These are phyloP conservation scores for Platyrinchus mystaceus DNA, from an alignment of 2,797 vertebrate species.

Conservation along the genomic window DNA sequence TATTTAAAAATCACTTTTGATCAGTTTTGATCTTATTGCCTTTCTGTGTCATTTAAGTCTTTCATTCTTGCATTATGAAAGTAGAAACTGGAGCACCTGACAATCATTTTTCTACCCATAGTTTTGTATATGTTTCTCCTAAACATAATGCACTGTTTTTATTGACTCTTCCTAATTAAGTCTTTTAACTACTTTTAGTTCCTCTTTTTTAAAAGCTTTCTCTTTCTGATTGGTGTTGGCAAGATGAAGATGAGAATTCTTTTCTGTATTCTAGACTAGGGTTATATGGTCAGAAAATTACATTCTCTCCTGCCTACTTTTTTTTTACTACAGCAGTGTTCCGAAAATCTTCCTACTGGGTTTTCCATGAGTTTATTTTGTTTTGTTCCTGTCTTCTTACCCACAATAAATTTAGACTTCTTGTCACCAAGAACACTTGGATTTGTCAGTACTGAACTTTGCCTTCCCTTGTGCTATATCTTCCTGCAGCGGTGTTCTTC, in stretches of 20 bases:
- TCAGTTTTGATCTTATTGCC: constrained; percentile 4
- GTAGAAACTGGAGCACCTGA: constrained; percentile 25
- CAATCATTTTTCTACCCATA: background rate
- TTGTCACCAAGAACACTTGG: background rate
- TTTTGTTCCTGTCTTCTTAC: background rate
- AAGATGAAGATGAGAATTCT: background rate
- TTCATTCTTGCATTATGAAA: constrained; percentile 13
- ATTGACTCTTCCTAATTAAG: background rate
- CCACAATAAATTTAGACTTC: background rate
- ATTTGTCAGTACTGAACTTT: background rate
- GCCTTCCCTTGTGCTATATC: background rate
- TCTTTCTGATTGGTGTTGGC: background rate
- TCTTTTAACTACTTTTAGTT: background rate
- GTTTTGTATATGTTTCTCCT: background rate
- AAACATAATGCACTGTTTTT: background rate
- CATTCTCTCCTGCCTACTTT: background rate
- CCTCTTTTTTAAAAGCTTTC: background rate
- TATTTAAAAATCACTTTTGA: constrained; percentile 42
- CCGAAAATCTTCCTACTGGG: background rate
- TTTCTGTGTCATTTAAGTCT: background rate
- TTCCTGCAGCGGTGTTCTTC: background rate
- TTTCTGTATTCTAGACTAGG: background rate
- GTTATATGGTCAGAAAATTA: background rate
- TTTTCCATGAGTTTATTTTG: background rate
- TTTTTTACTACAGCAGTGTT: background rate